A percentile compares a stretch with the other conserved stretches of the same genome.
Conservation (phyloP, 2,113 vertebrate genomes). For the Semnornis frantzii region DNA sequence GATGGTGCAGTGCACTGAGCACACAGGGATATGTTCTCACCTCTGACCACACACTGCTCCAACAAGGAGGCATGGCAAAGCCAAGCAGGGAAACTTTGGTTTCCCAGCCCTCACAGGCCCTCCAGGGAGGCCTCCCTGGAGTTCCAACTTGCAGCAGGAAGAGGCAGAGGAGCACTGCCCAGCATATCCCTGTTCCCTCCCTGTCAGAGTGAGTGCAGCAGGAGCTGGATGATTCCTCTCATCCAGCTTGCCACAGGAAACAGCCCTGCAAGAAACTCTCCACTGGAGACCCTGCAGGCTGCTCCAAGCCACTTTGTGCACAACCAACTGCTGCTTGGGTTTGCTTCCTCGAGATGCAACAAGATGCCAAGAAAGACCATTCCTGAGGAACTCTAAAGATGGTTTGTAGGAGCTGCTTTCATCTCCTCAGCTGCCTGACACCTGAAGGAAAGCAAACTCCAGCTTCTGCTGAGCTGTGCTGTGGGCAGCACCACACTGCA, state of each 20-base stretch:
- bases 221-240: background rate
- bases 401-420: background rate
- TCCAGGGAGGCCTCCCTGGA: rapidly evolving
- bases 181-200: rapidly evolving
- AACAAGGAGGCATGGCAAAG: background rate
- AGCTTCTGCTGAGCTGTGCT: background rate
- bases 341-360: background rate
- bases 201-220: background rate
- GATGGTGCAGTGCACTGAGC: background rate
- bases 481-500: background rate
- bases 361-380: background rate
- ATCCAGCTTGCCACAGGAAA: background rate
- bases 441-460: background rate
- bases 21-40: background rate
- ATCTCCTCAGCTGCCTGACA: background rate
- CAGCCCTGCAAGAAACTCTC: background rate
- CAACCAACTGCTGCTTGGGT: background rate
- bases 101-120: background rate
- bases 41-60: background rate
- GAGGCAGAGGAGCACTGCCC: background rate
- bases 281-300: background rate
- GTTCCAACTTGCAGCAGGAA: background rate
- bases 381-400: background rate
- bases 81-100: background rate
- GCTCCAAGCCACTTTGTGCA: background rate